Base-by-base conservation (phyloP, 2,888 invertebrate genomes). In the Trichogramma evanescens region DNA sequence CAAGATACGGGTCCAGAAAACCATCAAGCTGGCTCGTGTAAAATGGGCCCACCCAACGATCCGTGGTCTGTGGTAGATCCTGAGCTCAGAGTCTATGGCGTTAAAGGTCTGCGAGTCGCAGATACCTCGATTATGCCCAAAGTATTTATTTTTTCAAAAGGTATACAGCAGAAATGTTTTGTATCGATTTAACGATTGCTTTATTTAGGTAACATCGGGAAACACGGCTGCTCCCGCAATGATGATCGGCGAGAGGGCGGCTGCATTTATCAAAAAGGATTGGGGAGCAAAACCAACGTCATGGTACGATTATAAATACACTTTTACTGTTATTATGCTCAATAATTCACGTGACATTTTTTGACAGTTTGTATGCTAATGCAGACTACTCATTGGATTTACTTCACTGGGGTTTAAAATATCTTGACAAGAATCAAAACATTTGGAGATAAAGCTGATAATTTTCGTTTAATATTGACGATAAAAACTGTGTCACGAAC, bases 1-100 rank as follows among this genome's bases (percentile, higher is more conserved):
- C 82, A 84, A 59, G 82, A 86, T 58, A 91, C 91, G 0, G 89
- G 88, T 0, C 88, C 91, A 0, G 91, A 91, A 77, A 91, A 91
- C 74, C 91, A 91, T 74, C 91, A 91, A 76, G 87, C 86, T 0
- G 91, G 91, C 6, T 87, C 90, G 0, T 89, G 89, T 73, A 91
- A 89, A 81, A 91, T 92, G 89, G 91, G 91, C 0, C 87, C 89
- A 0, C 68, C 74, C 0, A 78, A 78, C 0, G 91, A 91, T 74
- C 84, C 84, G 0, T 81, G 86, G 81, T 87, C 90, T 0, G 91
- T 91, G 0, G 90, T 91, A 0, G 86, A 90, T 74, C 82, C 85
- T 62, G 82, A 85, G 72, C 78, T 91, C 0, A 81, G 76, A 67
- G 86, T 88, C 0, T 79, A 85, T 67, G 88, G 88, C 0, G 79